phyloP scores from a whole-genome alignment of 2,113 vertebrate genomes.

The Syngnathus floridae region DNA sequence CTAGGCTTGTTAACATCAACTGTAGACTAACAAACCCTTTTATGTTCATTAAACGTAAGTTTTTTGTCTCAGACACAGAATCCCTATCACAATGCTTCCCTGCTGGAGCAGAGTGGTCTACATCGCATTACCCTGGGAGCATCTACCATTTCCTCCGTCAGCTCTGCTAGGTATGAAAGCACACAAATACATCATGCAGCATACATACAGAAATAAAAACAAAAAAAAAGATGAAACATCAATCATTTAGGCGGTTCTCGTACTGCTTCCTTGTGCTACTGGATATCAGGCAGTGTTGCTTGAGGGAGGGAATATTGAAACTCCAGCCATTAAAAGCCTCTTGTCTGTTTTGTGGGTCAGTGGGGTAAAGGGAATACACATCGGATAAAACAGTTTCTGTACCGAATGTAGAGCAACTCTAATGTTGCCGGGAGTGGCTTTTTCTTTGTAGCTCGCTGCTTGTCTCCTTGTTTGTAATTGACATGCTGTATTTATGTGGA shows the following conservation, averaged over 20 bases:
- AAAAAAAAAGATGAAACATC: background rate
- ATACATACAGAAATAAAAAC: too few species aligned
- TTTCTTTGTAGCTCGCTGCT: slow-evolving; percentile 27
- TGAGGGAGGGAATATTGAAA: slow-evolving; percentile 19
- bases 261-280: background rate
- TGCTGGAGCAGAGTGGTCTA: slow-evolving; percentile 94
- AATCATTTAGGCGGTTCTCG: background rate
- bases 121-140: slow-evolving; percentile 96
- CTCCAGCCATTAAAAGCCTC: slow-evolving; percentile 11
- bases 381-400: slow-evolving; percentile 30
- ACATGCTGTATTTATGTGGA: background rate
- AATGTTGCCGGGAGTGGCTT: slow-evolving; percentile 41
- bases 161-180: slow-evolving; percentile 82
- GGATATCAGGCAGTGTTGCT: slow-evolving; percentile 15
- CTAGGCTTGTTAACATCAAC: background rate
- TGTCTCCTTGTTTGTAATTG: slow-evolving; percentile 7
- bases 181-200: background rate
- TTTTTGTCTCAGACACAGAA: slow-evolving; percentile 74
- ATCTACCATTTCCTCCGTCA: slow-evolving; percentile 95
- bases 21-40: background rate
- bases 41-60: background rate
- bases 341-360: slow-evolving; percentile 48
- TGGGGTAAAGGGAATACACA: slow-evolving; percentile 42
- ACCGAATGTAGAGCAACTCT: slow-evolving; percentile 53
- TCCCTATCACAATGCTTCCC: slow-evolving; percentile 87